A percentile compares a stretch with the other conserved stretches of the same genome.
Evolutionary conservation across 1,140 invertebrate species (phyloP).

Genomic region (Pinna nobilis): DNA sequence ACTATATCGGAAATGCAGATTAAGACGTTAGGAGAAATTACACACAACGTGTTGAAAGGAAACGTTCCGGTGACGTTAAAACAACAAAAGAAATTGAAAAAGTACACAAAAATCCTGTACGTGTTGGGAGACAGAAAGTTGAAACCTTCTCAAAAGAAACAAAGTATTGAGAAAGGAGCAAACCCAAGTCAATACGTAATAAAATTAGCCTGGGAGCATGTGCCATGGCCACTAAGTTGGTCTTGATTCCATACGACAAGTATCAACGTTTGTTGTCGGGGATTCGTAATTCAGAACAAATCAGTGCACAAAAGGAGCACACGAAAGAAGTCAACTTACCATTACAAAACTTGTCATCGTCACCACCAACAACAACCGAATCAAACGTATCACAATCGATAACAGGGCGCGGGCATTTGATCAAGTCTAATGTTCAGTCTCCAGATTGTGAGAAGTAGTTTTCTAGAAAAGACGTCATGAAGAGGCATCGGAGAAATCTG

Average conservation of each 20-base stretch:
- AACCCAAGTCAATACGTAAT: background rate
- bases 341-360: no score
- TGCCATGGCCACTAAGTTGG: background rate
- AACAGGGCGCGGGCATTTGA: no score
- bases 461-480: slow-evolving; percentile 7
- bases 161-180: background rate
- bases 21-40: background rate
- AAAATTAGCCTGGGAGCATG: background rate
- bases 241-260: slow-evolving; percentile 21
- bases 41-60: slow-evolving; percentile 23
- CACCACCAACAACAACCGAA: no score
- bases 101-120: background rate
- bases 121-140: background rate
- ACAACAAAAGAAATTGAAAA: background rate
- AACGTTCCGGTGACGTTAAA: background rate
- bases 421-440: no score
- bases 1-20: slow-evolving; percentile 9
- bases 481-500: background rate
- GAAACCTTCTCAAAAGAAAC: background rate
- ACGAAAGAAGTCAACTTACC: no score
- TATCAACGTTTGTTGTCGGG: slow-evolving; percentile 2
- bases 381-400: no score
- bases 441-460: background rate
- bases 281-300: no score
- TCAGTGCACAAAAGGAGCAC: no score